Conservation (phyloP, 1,140 invertebrate genomes). For the Polypedilum vanderplanki region DNA sequence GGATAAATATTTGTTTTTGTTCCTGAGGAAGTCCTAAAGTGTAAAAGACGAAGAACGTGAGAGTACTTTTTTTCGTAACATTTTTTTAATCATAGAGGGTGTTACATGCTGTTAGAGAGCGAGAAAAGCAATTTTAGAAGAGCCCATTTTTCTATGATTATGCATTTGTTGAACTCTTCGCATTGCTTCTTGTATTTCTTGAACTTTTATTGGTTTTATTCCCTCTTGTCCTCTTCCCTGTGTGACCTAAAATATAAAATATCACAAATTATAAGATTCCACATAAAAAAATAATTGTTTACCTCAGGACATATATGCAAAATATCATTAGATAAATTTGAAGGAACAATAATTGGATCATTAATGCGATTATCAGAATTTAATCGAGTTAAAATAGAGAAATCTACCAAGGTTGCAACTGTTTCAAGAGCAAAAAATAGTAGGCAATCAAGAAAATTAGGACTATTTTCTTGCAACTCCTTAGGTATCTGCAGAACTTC, state of each 20-base stretch:
- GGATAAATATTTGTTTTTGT: not conserved
- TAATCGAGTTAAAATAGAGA: conserved; percentile 40
- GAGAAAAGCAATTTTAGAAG: not conserved
- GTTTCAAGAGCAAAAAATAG: conserved; percentile 41
- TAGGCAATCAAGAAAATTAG: not conserved
- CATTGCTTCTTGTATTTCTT: conserved; percentile 43
- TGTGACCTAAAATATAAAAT: conserved; percentile 33
- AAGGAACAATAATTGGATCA: conserved; percentile 37
- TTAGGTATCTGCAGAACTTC: not conserved
- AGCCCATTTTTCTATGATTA: conserved; percentile 38
- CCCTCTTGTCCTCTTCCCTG: conserved; percentile 43
- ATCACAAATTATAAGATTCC: too few relatives aligned
- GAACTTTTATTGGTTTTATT: conserved; percentile 41
- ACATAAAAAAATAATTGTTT: too few relatives aligned
- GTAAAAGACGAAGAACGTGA: not conserved
- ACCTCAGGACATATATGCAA: conserved; percentile 41
- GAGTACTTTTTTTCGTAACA: not conserved
- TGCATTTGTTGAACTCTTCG: conserved; percentile 39
- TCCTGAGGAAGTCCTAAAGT: not conserved
- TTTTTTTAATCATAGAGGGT: not conserved
- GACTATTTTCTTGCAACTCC: not conserved
- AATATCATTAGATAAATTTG: conserved; percentile 40
- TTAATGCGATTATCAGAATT: conserved; percentile 40
- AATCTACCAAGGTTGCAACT: conserved; percentile 42
- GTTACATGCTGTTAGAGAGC: not conserved